Base-by-base conservation (phyloP, 2,113 vertebrate genomes). In the Dolichotis patagonum region DNA sequence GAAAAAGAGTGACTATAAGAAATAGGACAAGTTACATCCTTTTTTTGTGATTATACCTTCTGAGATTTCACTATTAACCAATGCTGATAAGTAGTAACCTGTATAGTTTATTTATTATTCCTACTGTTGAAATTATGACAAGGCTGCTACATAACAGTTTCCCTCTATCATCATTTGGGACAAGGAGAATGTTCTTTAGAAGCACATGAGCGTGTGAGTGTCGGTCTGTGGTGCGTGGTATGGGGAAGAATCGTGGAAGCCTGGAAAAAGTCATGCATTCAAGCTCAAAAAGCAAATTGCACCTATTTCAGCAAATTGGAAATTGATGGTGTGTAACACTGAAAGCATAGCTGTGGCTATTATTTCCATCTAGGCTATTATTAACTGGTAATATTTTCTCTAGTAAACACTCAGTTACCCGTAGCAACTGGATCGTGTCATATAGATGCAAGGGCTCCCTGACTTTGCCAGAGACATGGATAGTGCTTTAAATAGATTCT, bases 271-370 rank as follows among this genome's bases (percentile, higher is more conserved):
- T 94, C 92, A 96, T 71, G 90, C 94, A 94, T 81, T 87, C 94
- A 97, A 98, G 92, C 71, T 96, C 92, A 96, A 91, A 97, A 96
- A 85, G 96, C 95, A 97, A 98, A 97, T 89, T 97, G 88, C 92
- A 98, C 95, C 97, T 96, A 97, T 98, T 98, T 97, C 97, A 98
- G 97, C 96, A 98, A 97, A 98, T 97, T 98, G 96, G 94, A 97
- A 98, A 98, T 98, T 98, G 97, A 97, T 97, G 97, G 97, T 97
- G 94, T 97, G 88, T 96, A 98, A 95, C 95, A 95, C 95, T 86
- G 88, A 97, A 97, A 83, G 86, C 49, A 71, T 92, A 94, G 95
- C 92, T 86, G 96, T 95, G 96, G 95, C 97, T 97, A 97, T 97
- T 97, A 97, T 97, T 98, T 98, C 96, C 97, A 98, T 96, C 85